phyloP scores from a whole-genome alignment of 1,140 invertebrate genomes.

The Bombus balteatus region DNA sequence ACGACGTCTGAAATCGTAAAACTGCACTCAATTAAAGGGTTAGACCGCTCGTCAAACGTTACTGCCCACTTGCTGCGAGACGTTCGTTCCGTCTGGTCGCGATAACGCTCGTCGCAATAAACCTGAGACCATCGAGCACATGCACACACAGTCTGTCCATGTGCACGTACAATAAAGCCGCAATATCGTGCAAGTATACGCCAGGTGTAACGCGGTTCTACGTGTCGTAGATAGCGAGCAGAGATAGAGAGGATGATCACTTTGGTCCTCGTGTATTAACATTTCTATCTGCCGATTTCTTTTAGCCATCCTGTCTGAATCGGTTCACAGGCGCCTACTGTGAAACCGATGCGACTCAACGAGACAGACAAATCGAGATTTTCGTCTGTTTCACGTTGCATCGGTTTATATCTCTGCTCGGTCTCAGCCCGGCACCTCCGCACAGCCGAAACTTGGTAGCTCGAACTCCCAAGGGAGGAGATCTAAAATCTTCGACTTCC shows the following conservation, averaged over 20 bases:
- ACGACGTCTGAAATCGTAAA: conserved; percentile 68
- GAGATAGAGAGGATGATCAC: not conserved
- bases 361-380: too few relatives aligned
- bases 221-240: not conserved
- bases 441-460: too few relatives aligned
- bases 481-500: too few relatives aligned
- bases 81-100: conserved; percentile 61
- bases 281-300: not conserved
- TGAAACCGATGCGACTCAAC: too few relatives aligned
- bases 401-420: too few relatives aligned
- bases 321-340: too few relatives aligned
- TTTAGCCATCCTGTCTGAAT: not conserved
- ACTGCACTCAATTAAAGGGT: conserved; percentile 70
- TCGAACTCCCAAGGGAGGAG: too few relatives aligned
- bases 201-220: not conserved
- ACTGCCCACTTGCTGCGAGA: conserved; percentile 59
- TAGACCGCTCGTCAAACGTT: conserved; percentile 66
- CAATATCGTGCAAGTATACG: not conserved
- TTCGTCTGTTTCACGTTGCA: too few relatives aligned
- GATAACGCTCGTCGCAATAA: conserved; percentile 59
- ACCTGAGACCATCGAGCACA: conserved; percentile 18
- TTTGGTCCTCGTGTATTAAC: not conserved
- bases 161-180: conserved; percentile 24
- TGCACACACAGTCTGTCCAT: not conserved
- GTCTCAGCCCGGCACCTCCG: too few relatives aligned